Conservation (phyloP, 1,140 invertebrate genomes). For the Drosophila serrata region DNA sequence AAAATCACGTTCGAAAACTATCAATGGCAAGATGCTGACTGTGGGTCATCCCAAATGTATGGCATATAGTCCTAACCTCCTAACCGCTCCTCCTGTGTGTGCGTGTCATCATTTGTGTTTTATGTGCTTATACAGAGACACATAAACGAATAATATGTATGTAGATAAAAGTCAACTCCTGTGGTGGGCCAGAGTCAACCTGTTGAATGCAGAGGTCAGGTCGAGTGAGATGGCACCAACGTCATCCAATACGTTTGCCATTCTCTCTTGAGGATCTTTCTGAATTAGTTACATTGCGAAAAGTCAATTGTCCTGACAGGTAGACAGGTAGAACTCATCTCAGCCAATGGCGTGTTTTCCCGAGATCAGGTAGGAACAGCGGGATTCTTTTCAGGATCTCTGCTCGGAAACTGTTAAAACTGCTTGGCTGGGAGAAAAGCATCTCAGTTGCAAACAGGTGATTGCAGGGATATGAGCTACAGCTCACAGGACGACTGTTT, state of each 20-base stretch:
- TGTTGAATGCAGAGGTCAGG: constrained; percentile 58
- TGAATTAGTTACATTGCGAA: constrained; percentile 65
- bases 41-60: constrained; percentile 33
- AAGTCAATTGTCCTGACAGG: constrained; percentile 75
- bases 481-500: constrained; percentile 4
- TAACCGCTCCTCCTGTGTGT: constrained; percentile 14
- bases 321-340: constrained; percentile 53
- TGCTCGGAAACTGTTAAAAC: constrained; percentile 59
- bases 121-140: constrained; percentile 42
- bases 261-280: constrained; percentile 42
- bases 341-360: constrained; percentile 53
- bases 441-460: constrained; percentile 80
- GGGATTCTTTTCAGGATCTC: constrained; percentile 18
- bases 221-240: constrained; percentile 22
- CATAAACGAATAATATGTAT: constrained; percentile 14
- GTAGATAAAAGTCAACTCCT: constrained; percentile 70
- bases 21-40: constrained; percentile 69
- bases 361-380: constrained; percentile 20
- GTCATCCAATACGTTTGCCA: constrained; percentile 52
- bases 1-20: constrained; percentile 83
- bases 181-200: constrained; percentile 69
- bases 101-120: constrained; percentile 36
- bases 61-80: constrained; percentile 8
- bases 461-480: constrained; percentile 64
- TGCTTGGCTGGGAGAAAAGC: constrained; percentile 26